Conservation (phyloP, 2,113 vertebrate species). For the Prietella phreatophila region DNA sequence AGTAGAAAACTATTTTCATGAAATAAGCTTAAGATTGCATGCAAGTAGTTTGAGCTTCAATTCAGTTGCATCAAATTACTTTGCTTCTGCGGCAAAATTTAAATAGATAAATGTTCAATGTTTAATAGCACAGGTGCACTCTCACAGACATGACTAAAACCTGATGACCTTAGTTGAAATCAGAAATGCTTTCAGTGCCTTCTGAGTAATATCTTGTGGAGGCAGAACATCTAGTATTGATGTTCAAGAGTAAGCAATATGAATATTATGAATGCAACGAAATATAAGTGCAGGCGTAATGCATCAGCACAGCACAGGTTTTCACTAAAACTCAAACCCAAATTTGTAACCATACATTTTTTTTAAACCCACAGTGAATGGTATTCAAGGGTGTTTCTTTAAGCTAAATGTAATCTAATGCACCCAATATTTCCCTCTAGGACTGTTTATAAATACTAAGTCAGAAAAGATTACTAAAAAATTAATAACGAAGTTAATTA, state of each 20-base stretch:
- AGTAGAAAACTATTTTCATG: not conserved
- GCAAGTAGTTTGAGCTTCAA: not conserved
- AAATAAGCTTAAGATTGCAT: not conserved
- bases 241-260: not conserved
- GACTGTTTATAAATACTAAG: not conserved
- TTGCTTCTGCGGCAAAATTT: not conserved
- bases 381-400: not conserved
- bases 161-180: not conserved
- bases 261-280: not conserved
- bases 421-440: not conserved
- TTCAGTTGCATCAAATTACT: constrained; percentile 5
- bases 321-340: not conserved
- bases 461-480: not conserved
- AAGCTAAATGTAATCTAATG: not conserved
- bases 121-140: not conserved
- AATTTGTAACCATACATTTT: not conserved
- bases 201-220: not conserved
- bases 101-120: not conserved
- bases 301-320: too few relatives aligned
- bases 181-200: not conserved
- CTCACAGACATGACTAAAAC: not conserved
- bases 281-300: not conserved
- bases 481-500: not conserved
- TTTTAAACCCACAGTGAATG: not conserved
- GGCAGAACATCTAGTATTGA: not conserved